These are phyloP conservation scores for Tromatobia lineatoria DNA, from an alignment of 2,888 invertebrate genomes.

Conservation along the genomic window DNA sequence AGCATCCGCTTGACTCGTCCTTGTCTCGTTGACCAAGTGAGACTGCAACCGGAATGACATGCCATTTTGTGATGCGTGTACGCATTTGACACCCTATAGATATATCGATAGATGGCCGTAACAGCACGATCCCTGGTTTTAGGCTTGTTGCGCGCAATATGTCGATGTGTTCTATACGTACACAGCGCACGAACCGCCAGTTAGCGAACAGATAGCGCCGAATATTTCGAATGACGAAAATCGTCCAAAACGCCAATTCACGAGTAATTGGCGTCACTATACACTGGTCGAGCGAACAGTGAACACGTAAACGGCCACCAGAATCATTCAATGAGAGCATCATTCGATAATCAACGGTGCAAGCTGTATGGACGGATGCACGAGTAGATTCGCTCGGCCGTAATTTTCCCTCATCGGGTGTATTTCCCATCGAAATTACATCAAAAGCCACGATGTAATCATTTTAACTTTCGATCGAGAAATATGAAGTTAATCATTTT, in stretches of 20 bases:
- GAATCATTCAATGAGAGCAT: constrained; percentile 1
- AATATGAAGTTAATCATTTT: too few species aligned
- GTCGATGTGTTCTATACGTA: constrained; percentile 28
- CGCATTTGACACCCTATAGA: not conserved
- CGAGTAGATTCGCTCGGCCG: not conserved
- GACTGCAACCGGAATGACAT: constrained; percentile 37
- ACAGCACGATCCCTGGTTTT: constrained; percentile 26
- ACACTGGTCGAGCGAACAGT: not conserved
- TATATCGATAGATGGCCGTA: not conserved
- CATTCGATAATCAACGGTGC: constrained; percentile 14
- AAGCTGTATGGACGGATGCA: not conserved
- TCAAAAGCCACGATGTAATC: not conserved
- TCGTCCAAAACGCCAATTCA: constrained; percentile 45
- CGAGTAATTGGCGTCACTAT: constrained; percentile 18
- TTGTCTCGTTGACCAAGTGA: constrained; percentile 32
- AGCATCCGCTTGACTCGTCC: constrained; percentile 47
- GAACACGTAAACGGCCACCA: constrained; percentile 23
- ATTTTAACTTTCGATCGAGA: not conserved
- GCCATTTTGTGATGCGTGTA: constrained; percentile 50
- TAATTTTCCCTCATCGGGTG: not conserved
- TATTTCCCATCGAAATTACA: not conserved
- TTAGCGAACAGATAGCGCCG: constrained; percentile 26
- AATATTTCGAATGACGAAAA: constrained; percentile 44
- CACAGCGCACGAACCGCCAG: constrained; percentile 38
- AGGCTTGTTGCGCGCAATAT: constrained; percentile 41